Evolutionary conservation across 2,113 vertebrate species (phyloP).

Genomic region (Physeter macrocephalus): DNA sequence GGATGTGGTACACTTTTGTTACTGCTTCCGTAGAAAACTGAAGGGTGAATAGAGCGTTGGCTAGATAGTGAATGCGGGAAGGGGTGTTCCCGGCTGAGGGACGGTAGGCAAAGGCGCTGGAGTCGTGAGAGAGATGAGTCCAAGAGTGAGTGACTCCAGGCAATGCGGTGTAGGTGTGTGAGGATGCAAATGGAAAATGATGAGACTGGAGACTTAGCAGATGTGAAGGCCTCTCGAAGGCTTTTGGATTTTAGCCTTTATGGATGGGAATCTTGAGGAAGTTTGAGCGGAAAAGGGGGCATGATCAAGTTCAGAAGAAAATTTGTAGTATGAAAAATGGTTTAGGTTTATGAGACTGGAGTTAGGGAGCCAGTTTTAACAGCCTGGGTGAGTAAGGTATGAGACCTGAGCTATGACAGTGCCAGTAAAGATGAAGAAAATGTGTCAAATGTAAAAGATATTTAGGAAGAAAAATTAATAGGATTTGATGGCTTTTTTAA

Average conservation of each 20-base stretch:
- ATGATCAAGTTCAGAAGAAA: background rate
- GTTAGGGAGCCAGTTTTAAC: background rate
- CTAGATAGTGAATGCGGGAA: background rate
- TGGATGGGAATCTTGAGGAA: background rate
- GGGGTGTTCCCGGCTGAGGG: background rate
- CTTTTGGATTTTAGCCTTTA: background rate
- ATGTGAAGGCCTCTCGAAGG: background rate
- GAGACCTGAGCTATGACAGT: background rate
- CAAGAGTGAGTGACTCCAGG: background rate
- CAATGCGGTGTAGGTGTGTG: background rate
- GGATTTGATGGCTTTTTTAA: background rate
- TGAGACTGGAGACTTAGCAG: background rate
- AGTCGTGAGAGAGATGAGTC: background rate
- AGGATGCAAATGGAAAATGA: background rate
- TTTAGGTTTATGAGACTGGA: background rate
- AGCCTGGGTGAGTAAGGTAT: background rate
- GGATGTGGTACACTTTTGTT: rapidly evolving
- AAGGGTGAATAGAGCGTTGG: background rate
- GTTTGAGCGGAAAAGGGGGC: background rate
- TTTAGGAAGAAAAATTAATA: background rate
- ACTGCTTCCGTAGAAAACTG: background rate
- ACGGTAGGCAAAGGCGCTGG: rapidly evolving
- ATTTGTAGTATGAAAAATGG: background rate
- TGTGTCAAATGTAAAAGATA: background rate
- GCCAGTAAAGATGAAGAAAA: background rate